phyloP scores from a whole-genome alignment of 2,113 vertebrate genomes.

The Circaetus gallicus region DNA sequence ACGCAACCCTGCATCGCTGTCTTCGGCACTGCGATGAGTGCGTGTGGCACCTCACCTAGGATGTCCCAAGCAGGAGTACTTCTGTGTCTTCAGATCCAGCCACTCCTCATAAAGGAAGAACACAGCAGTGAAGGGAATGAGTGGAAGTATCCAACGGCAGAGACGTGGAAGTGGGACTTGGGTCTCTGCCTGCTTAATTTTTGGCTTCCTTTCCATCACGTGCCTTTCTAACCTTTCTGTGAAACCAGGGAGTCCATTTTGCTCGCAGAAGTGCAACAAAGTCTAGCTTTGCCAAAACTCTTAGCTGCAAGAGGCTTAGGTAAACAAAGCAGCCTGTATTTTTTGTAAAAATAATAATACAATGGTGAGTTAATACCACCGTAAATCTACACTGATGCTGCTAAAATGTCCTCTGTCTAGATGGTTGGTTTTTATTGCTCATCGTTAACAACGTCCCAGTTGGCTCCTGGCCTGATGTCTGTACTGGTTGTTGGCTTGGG shows the following conservation, averaged over 20 bases:
- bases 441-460: rapidly evolving
- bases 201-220: background rate
- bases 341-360: background rate
- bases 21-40: background rate
- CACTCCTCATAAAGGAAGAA: background rate
- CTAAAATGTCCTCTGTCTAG: background rate
- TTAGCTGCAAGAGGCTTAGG: background rate
- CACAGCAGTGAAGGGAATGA: background rate
- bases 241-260: background rate
- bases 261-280: background rate
- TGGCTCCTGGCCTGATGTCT: background rate
- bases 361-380: background rate
- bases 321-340: background rate
- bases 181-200: background rate
- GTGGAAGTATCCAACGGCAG: background rate
- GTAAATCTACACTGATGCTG: background rate
- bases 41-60: background rate
- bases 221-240: background rate
- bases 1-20: rapidly evolving
- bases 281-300: background rate
- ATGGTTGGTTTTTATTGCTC: background rate
- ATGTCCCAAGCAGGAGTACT: background rate
- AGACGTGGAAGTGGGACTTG: background rate
- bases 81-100: background rate
- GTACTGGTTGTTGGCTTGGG: background rate